Evolutionary conservation across 2,797 vertebrate genomes (phyloP), one percentile per base, ranked within the genome.

Genomic region (Epinephelus awoara): DNA sequence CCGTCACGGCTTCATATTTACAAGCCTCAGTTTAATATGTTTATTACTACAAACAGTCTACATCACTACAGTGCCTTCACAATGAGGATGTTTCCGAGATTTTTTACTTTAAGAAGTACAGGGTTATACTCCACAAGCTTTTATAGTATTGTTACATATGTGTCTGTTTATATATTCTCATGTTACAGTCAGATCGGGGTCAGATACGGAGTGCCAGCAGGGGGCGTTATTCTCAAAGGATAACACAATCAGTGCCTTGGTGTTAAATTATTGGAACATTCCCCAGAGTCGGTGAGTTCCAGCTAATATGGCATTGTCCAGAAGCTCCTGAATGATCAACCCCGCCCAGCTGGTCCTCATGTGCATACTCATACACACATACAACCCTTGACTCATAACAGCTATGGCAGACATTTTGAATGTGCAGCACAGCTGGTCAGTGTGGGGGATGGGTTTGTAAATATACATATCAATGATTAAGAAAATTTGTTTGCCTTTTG

Each of bases 31-130:
- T 57, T n/a, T 21, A 25, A 44, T 40, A 23, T 5, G 2, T 49
- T 42, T 54, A 12, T 75, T 46, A 23, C 29, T 17, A 5, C 62
- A 49, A 21, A 50, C 14, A 63, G 34, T 40, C 54, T 50, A 54
- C 67, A 81, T 79, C 51, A 75, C 70, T 58, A 62, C 34, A 73
- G 81, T 86, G 85, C 83, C 88, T 88, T 91, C 65, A 65, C 21
- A 38, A 38, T 69, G 17, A 71, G 40, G 7, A 40, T 25, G 29
- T 81, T 66, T 56, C 12, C 72, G 21, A 52, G 58, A 74, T 34
- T 77, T 34, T 34, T 75, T 65, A 59, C 40, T 34, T 72, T 29
- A 40, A 27, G 29, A 70, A 55, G 19, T 77, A 55, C 57, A 66
- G 40, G 18, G 55, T 75, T 76, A 44, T 69, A 68, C 9, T 67